phyloP scores from a whole-genome alignment of 30 jellyfish, hydroid and myxozoan species.

The Aurelia aurita complex sp. Pacific region DNA sequence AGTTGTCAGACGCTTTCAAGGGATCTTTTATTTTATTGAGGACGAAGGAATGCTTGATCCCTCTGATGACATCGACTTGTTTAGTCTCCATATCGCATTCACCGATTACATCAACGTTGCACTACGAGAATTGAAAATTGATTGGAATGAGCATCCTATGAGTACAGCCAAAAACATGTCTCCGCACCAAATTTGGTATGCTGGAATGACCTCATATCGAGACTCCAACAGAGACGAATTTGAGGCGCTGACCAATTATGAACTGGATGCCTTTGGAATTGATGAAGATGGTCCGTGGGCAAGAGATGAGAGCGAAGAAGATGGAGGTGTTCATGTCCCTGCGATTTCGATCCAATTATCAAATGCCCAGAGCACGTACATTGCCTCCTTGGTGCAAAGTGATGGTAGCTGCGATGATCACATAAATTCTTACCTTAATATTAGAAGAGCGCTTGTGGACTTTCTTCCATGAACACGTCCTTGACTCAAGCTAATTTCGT shows the following conservation, averaged over 20 bases:
- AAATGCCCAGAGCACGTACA: neutral
- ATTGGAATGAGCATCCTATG: conserved; percentile 51
- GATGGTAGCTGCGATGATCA: too few relatives aligned
- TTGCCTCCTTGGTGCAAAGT: neutral
- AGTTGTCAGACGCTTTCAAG: neutral
- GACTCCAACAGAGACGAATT: conserved; percentile 9
- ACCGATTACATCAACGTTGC: neutral
- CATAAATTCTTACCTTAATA: too few relatives aligned
- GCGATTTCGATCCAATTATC: neutral
- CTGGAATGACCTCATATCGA: neutral
- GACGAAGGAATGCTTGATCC: conserved; percentile 19
- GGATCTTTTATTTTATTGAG: neutral
- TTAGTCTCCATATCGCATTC: neutral
- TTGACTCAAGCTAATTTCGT: too few relatives aligned
- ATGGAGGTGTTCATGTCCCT: conserved; percentile 42
- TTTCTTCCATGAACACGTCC: too few relatives aligned
- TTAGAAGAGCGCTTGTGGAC: too few relatives aligned
- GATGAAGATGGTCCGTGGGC: conserved; percentile 39
- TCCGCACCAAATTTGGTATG: conserved; percentile 8
- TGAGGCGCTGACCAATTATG: conserved; percentile 2
- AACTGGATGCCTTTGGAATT: conserved; percentile 13
- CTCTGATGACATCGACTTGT: conserved; percentile 8
- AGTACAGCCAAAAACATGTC: conserved; percentile 26
- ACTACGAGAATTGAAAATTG: neutral
- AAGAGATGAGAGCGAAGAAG: conserved; percentile 37